Percentiles rank a stretch among this genome's conserved stretches.
Evolutionary conservation across 2,113 vertebrate genomes (phyloP).

Genomic region (Prolemur simus): DNA sequence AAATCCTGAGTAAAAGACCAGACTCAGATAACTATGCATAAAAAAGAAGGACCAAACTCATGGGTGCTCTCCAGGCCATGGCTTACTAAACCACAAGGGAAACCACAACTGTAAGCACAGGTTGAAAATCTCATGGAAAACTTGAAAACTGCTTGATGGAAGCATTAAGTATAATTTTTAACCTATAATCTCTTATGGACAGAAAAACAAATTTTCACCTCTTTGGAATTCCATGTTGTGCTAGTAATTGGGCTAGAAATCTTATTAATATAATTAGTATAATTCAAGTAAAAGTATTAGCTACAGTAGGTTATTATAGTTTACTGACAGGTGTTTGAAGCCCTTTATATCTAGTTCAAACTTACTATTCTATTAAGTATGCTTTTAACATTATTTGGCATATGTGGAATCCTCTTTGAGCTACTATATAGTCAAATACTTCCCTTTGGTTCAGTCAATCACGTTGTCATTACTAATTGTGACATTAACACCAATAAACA

Average conservation of each 20-base stretch:
- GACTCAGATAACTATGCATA: background rate
- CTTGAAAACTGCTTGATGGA: background rate
- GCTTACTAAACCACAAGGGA: background rate
- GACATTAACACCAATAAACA: constrained; percentile 36
- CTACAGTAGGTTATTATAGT: background rate
- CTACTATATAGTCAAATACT: background rate
- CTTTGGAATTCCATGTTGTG: background rate
- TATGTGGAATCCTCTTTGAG: background rate
- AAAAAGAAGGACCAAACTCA: background rate
- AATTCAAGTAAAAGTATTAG: constrained; percentile 16
- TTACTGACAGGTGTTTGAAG: background rate
- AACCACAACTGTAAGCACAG: background rate
- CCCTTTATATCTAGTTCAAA: constrained; percentile 10
- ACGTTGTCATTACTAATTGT: background rate
- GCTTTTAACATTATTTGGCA: constrained; percentile 29
- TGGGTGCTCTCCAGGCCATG: background rate
- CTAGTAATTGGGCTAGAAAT: background rate
- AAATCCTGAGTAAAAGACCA: constrained; percentile 23
- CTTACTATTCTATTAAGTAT: background rate
- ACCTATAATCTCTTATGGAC: background rate
- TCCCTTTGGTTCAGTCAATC: constrained; percentile 18
- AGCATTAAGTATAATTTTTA: background rate
- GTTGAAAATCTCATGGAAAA: constrained; percentile 2
- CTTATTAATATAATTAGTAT: background rate
- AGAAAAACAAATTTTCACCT: background rate